These are phyloP conservation scores for Calonectris borealis DNA, from an alignment of 2,113 vertebrate genomes.

Conservation along the genomic window DNA sequence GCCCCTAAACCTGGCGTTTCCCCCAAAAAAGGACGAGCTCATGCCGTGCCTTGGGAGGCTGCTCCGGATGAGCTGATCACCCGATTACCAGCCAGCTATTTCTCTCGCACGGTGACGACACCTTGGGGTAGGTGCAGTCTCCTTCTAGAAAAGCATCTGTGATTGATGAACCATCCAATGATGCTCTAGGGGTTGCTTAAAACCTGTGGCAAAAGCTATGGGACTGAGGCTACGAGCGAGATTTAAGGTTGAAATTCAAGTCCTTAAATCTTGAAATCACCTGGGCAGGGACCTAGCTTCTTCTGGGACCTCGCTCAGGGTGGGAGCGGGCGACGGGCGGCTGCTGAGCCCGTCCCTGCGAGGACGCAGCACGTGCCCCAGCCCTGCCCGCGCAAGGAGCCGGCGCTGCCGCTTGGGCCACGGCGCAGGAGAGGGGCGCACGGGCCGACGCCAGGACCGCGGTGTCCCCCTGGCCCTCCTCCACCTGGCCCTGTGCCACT, in stretches of 20 bases:
- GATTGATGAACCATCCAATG: neutral
- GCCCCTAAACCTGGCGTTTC: neutral
- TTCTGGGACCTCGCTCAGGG: neutral
- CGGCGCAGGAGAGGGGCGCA: rapidly evolving
- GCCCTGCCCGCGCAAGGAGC: neutral
- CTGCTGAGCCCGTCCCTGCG: neutral
- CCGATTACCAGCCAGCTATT: neutral
- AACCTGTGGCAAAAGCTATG: neutral
- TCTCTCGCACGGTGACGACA: neutral
- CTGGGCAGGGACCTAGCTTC: neutral
- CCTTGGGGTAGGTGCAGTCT: neutral
- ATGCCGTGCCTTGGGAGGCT: neutral
- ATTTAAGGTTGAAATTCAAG: neutral
- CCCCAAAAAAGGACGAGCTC: rapidly evolving
- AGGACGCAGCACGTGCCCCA: neutral
- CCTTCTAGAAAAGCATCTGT: neutral
- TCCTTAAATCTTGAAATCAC: neutral
- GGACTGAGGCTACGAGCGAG: neutral
- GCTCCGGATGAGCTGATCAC: neutral
- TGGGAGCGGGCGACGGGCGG: rapidly evolving
- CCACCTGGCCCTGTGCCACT: neutral
- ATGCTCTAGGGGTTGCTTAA: neutral
- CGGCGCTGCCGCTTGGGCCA: rapidly evolving
- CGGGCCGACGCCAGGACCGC: neutral
- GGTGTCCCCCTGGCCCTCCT: neutral